phyloP scores from a whole-genome alignment of 1,140 invertebrate species.

The Pachypeltis micranthus region DNA sequence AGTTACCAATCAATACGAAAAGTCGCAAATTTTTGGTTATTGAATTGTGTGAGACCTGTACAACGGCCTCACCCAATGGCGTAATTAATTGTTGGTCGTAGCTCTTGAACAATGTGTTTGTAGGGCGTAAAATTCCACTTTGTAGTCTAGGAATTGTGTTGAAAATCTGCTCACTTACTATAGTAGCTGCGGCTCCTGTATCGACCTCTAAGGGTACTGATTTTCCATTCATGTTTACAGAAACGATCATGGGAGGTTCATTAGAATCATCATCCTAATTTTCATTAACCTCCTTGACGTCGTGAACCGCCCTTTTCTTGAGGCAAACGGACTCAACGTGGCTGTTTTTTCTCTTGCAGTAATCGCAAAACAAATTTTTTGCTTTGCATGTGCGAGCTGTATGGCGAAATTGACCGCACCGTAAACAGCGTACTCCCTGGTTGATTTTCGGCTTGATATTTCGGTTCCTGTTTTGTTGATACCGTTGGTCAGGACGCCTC shows the following conservation, averaged over 20 bases:
- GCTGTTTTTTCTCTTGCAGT: not conserved
- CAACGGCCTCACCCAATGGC: not conserved
- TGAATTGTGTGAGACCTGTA: not conserved
- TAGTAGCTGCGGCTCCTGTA: not conserved
- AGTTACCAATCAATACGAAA: not conserved
- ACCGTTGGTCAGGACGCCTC: not conserved
- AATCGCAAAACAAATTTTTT: not conserved
- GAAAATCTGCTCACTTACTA: not conserved
- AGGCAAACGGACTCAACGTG: not conserved
- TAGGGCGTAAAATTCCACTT: conserved; percentile 1
- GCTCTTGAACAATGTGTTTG: not conserved
- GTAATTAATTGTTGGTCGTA: not conserved
- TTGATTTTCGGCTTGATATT: not conserved
- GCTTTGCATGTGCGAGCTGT: conserved; percentile 1
- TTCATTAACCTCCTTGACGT: not conserved
- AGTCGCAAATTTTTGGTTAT: not conserved
- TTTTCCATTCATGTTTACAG: not conserved
- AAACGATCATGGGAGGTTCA: not conserved
- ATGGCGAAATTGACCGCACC: not conserved
- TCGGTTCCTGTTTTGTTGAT: not conserved
- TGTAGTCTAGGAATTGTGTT: not conserved
- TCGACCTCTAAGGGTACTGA: not conserved
- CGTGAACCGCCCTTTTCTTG: not conserved
- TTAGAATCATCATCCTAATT: not conserved
- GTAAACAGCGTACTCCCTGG: not conserved